These are phyloP conservation scores for Epirrhoe alternata DNA, from an alignment of 2,888 invertebrate species.

Conservation along the genomic window DNA sequence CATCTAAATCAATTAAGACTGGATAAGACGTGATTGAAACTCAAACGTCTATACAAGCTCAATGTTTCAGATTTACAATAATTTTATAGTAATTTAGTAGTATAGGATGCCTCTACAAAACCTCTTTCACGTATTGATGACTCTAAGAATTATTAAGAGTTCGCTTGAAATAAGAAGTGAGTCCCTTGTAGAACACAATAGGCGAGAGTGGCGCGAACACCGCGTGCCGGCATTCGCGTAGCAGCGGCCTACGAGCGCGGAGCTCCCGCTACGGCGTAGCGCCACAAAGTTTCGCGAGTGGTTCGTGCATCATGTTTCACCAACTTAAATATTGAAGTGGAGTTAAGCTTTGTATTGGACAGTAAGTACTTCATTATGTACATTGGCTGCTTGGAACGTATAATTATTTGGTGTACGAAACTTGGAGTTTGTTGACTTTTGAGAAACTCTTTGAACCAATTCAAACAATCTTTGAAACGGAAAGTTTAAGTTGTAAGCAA, in stretches of 20 bases:
- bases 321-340: slow-evolving; percentile 41
- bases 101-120: too few species aligned
- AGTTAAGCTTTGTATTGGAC: slow-evolving; percentile 4
- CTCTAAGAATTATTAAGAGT: too few species aligned
- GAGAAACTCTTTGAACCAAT: neutral
- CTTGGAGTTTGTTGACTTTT: neutral
- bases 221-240: slow-evolving; percentile 59
- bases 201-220: neutral
- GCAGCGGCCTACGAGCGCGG: slow-evolving; percentile 64
- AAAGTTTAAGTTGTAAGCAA: neutral
- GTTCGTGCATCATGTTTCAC: slow-evolving; percentile 42
- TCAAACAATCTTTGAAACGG: neutral
- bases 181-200: slow-evolving; percentile 25
- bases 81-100: too few species aligned
- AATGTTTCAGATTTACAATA: too few species aligned
- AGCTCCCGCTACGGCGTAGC: slow-evolving; percentile 48
- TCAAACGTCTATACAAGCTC: too few species aligned
- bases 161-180: too few species aligned
- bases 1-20: too few species aligned
- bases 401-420: neutral
- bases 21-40: too few species aligned
- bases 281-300: slow-evolving; percentile 58
- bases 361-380: slow-evolving; percentile 11
- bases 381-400: neutral
- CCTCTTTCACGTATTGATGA: too few species aligned